Conservation (phyloP, 1,140 invertebrate species). For the Drosophila santomea region DNA sequence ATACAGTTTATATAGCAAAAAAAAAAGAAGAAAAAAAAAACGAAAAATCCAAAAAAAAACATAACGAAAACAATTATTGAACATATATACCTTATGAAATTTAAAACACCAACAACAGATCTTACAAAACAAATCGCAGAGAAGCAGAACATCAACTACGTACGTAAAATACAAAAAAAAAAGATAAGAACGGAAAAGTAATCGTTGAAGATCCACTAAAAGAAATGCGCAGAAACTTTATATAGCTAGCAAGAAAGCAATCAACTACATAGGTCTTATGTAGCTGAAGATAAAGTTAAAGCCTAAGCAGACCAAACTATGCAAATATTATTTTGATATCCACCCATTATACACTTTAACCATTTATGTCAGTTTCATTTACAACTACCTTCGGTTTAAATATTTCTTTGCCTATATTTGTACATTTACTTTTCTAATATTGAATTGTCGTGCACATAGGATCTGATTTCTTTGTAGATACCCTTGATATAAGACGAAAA, state of each 20-base stretch:
- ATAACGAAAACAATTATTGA: slow-evolving; percentile 43
- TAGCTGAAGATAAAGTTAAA: slow-evolving; percentile 41
- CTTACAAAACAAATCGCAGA: slow-evolving; percentile 40
- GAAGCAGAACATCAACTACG: slow-evolving; percentile 64
- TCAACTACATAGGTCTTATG: slow-evolving; percentile 33
- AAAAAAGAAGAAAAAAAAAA: slow-evolving; percentile 29
- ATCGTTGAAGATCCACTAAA: slow-evolving; percentile 23
- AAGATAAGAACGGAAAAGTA: slow-evolving; percentile 16
- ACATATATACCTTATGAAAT: slow-evolving; percentile 36
- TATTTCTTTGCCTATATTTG: neutral
- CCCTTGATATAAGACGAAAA: slow-evolving; percentile 15
- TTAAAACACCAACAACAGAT: slow-evolving; percentile 21
- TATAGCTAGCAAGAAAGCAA: slow-evolving; percentile 26
- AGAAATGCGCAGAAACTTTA: slow-evolving; percentile 25
- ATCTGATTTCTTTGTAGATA: slow-evolving; percentile 40
- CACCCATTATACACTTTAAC: neutral
- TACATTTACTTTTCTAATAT: neutral
- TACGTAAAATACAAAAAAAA: slow-evolving; percentile 42
- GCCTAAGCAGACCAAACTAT: slow-evolving; percentile 31
- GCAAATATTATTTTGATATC: slow-evolving; percentile 15
- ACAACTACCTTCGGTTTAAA: neutral
- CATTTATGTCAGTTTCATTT: slow-evolving; percentile 7
- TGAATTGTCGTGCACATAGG: slow-evolving; percentile 1
- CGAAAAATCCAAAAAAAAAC: slow-evolving; percentile 35
- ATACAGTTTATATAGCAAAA: slow-evolving; percentile 79